phyloP scores from a whole-genome alignment of 2,797 vertebrate species.

The Sebastolobus altivelis region DNA sequence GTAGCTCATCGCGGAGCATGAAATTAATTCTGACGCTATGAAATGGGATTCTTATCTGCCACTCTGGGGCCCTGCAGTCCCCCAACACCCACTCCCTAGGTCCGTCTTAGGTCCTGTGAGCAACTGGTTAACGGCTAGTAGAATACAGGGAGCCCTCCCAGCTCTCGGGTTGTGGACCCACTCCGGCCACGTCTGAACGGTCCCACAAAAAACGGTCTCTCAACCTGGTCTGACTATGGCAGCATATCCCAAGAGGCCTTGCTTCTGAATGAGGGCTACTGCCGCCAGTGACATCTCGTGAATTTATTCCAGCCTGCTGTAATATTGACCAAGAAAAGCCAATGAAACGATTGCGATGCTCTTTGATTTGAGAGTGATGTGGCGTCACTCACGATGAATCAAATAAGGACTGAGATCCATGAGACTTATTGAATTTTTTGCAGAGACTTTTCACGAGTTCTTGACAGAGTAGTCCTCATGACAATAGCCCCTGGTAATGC shows the following conservation, averaged over 20 bases:
- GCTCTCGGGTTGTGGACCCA: constrained; percentile 79
- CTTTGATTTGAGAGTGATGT: constrained; percentile 26
- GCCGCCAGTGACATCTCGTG: constrained; percentile 42
- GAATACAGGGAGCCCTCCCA: constrained; percentile 49
- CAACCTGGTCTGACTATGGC: constrained; percentile 68
- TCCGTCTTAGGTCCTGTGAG: constrained; percentile 43
- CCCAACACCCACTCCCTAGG: constrained; percentile 59
- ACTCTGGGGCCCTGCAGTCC: constrained; percentile 62
- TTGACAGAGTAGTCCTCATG: constrained; percentile 76
- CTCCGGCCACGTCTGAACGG: constrained; percentile 66
- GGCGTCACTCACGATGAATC: neutral
- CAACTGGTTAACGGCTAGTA: constrained; percentile 39
- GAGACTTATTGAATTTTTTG: constrained; percentile 5
- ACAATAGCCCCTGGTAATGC: constrained; percentile 76
- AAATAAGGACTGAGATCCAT: constrained; percentile 17
- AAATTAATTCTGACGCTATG: constrained; percentile 84
- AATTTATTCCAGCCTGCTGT: constrained; percentile 9
- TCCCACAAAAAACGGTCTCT: constrained; percentile 61
- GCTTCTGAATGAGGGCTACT: constrained; percentile 78
- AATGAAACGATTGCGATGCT: constrained; percentile 20
- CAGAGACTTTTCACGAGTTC: constrained; percentile 37
- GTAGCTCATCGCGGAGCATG: constrained; percentile 78
- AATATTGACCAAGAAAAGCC: constrained; percentile 20
- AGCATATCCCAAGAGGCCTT: constrained; percentile 74
- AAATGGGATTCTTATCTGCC: constrained; percentile 85